Evolutionary conservation across 1,140 invertebrate genomes (phyloP).

Genomic region (Nilaparvata lugens): DNA sequence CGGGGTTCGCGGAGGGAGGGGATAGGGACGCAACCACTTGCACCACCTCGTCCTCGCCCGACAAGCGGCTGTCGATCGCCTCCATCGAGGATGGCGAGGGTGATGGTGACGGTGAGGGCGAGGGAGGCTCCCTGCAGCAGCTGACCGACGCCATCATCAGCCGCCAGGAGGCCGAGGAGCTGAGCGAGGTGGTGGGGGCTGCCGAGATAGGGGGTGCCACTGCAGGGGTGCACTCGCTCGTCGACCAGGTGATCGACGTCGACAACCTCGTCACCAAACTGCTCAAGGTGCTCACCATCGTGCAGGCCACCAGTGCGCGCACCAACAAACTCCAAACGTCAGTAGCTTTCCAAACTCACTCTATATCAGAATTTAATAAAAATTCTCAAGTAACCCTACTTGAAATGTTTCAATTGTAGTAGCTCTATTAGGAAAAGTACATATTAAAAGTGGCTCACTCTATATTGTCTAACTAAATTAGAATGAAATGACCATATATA

Average conservation of each 20-base stretch:
- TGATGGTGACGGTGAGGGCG: background rate
- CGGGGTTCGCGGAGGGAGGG: conserved; percentile 8
- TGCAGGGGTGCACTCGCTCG: conserved; percentile 37
- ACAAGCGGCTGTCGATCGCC: conserved; percentile 17
- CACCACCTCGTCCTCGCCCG: conserved; percentile 14
- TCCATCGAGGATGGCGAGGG: conserved; percentile 9
- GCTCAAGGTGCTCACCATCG: conserved; percentile 60
- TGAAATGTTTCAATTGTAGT: no score
- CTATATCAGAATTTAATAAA: background rate
- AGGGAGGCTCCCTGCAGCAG: conserved; percentile 52
- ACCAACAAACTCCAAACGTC: conserved; percentile 29
- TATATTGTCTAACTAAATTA: no score
- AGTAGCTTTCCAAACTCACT: background rate
- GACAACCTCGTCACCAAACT: conserved; percentile 64
- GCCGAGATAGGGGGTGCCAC: conserved; percentile 34
- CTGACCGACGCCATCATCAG: conserved; percentile 52
- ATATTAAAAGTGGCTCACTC: no score
- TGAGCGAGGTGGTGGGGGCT: conserved; percentile 26
- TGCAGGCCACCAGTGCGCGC: conserved; percentile 56
- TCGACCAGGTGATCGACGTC: conserved; percentile 64
- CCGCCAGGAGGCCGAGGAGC: conserved; percentile 44
- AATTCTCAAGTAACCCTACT: no score
- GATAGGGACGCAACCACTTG: no score
- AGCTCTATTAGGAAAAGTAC: no score
- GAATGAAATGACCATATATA: no score